phyloP scores from a whole-genome alignment of 2,797 vertebrate species.

The Gallirallus australis region DNA sequence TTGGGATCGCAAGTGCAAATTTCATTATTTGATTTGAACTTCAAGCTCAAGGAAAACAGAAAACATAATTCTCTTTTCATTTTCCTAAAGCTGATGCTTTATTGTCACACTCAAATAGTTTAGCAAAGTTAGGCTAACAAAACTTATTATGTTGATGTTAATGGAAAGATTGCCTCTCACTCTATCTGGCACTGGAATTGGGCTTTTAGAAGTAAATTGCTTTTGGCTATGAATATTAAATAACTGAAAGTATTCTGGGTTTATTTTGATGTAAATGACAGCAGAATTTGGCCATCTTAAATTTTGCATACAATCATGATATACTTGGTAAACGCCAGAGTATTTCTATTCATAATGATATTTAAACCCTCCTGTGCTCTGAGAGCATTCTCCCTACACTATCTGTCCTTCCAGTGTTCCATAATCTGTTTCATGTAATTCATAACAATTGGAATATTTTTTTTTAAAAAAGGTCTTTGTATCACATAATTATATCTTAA shows the following conservation, averaged over 20 bases:
- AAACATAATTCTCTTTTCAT: background rate
- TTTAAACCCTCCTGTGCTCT: background rate
- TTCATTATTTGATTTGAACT: background rate
- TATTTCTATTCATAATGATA: background rate
- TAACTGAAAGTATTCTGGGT: background rate
- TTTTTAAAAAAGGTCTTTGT: background rate
- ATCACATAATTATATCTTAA: constrained; percentile 22
- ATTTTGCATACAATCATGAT: background rate
- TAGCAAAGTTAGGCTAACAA: background rate
- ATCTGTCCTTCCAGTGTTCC: background rate
- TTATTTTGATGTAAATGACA: background rate
- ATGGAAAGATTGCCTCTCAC: background rate
- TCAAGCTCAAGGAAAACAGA: background rate
- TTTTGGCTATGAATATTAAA: background rate
- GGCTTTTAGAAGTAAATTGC: background rate
- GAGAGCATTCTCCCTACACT: background rate
- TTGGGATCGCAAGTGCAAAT: background rate
- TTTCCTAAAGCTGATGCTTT: background rate
- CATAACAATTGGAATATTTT: background rate
- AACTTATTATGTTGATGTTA: background rate
- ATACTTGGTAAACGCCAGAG: background rate
- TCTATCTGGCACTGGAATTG: background rate
- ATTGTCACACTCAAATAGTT: background rate
- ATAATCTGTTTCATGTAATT: constrained; percentile 1
- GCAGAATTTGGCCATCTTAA: background rate